Evolutionary conservation across 2,888 invertebrate genomes (phyloP), one percentile per base, ranked within the genome.

Genomic region (Chirona hameri): DNA sequence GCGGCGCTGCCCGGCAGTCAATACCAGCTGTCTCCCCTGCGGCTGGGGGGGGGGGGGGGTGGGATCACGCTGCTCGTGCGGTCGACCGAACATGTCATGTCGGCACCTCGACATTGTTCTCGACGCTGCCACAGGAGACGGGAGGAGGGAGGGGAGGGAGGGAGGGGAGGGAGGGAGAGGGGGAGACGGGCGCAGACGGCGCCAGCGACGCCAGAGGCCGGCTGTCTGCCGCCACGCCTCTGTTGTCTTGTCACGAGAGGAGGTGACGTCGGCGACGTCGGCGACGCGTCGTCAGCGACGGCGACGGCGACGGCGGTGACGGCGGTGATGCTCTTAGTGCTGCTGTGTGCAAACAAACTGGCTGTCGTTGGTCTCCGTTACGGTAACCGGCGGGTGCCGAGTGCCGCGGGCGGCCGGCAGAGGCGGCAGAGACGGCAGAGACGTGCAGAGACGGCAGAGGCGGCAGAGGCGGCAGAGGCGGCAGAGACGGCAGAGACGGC

Each of bases 181-280:
- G 31, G 31, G 27, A 15, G 65, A 27, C 9, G 9, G 69, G 29
- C 69, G 69, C 29, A 29, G 31, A 29, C 69, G 69, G 29, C 69
- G 60, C 52, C 15, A 39, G 39, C 39, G 7, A 39, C 39, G 39
- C 39, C 57, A 24, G 18, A 18, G 7, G 24, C 57, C 57, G 57
- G 10, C 57, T 55, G 55, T 18, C 55, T 2, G 55, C 55, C 60
- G 60, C 60, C n/a, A n/a, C 27, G 72, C 18, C 72, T 15, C 72
- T 72, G 72, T 72, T 72, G 72, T 72, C 72, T 72, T 31, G 72
- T 72, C 72, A 72, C 31, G 72, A 2, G 3, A 72, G 72, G 31
- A 72, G 72, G 72, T 31, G 72, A 31, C 72, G 65, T 27, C 27
- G 72, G 72, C 31, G 31, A 14, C 72, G 52, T 7, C 52, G 15